Evolutionary conservation across 1,140 invertebrate species (phyloP), one percentile per base, ranked within the genome.

Genomic region (Musca domestica): DNA sequence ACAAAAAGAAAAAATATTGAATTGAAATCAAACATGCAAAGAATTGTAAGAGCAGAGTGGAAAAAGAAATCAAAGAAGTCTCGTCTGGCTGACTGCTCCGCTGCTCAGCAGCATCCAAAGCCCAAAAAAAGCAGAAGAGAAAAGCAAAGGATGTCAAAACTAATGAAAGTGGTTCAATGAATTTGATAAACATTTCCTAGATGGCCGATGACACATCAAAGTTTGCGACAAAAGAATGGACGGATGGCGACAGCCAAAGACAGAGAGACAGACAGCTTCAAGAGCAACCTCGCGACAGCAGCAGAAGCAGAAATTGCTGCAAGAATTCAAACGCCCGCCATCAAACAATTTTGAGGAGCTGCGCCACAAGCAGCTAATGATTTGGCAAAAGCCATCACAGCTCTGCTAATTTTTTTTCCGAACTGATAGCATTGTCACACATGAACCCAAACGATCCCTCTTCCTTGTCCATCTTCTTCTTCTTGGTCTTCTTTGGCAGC

Each of bases 151-250:
- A 48, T 78, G 76, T 78, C 76, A 78, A 76, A 78, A 78, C 74
- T 73, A 73, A 76, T 78, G 76, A 78, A 71, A 73, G 78, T 77
- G 76, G 76, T 78, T 75, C 71, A 78, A 72, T 76, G 76, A 74
- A 74, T 76, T 78, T 78, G 76, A 66, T 49, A 66, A 66, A 66
- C 65, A 49, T 66, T 66, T 66, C 65, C 65, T 66, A 66, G 65
- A 66, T 66, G 48, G 25, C 17, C 65, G 48, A 30, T 54, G 65
- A 66, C 65, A 66, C 48, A 66, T 78, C 76, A 78, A 78, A 78
- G 76, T 61, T 67, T 56, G 70, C 71, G 68, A 71, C 71, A 41
- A 41, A n/a, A 5, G 34, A 41, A 41, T 41, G 34, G 34, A 41
- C 4, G 34, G n/a, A 41, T 9, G 27, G 10, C 34, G 34, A 41